phyloP scores from a whole-genome alignment of 2,797 vertebrate genomes.

The Botia kubotai region DNA sequence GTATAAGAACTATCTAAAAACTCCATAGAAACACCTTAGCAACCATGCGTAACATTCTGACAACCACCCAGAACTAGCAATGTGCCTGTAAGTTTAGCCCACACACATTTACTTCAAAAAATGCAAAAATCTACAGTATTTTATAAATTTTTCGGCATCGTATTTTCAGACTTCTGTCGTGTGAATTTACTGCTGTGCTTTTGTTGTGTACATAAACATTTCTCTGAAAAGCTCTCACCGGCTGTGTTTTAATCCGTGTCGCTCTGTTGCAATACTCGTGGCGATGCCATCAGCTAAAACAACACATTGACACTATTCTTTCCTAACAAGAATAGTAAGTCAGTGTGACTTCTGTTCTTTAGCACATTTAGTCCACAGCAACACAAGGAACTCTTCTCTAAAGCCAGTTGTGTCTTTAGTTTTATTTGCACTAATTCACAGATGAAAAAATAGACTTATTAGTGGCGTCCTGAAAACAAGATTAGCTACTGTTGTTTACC shows the following conservation, averaged over 20 bases:
- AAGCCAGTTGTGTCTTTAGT: not conserved
- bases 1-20: no score
- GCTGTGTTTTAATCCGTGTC: not conserved
- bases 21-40: not conserved
- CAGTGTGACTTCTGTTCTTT: not conserved
- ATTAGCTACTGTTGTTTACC: conserved; percentile 9
- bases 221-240: not conserved
- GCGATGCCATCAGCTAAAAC: not conserved
- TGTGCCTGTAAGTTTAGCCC: no score
- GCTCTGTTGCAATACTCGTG: not conserved
- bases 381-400: not conserved
- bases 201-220: not conserved
- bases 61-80: not conserved
- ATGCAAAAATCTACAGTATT: no score
- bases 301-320: not conserved
- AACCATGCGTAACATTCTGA: not conserved
- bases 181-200: not conserved
- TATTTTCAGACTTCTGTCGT: not conserved
- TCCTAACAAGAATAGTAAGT: not conserved
- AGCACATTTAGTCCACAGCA: not conserved
- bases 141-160: not conserved
- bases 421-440: not conserved
- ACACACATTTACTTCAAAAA: not conserved
- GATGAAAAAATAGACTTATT: conserved; percentile 16
- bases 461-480: not conserved